phyloP scores from a whole-genome alignment of 2,113 vertebrate species.

The Gnathonemus longibarbis region DNA sequence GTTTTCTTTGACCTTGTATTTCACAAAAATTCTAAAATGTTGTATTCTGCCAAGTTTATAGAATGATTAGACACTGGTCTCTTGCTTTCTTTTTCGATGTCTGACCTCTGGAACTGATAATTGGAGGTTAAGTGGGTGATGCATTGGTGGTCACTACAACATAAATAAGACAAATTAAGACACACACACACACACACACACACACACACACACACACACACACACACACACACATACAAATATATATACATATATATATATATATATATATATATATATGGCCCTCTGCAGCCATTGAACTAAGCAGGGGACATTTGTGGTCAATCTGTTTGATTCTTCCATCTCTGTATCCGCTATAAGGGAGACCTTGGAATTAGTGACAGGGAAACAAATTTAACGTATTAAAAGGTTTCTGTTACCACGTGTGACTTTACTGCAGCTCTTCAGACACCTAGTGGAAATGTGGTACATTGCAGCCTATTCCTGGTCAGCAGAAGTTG shows the following conservation, averaged over 20 bases:
- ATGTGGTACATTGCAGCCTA: background rate
- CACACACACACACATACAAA: background rate
- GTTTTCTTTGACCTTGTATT: background rate
- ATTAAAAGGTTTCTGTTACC: background rate
- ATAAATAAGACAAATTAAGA: background rate
- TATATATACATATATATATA: background rate
- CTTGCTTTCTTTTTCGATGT: background rate
- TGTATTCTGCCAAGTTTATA: background rate
- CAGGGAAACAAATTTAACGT: background rate
- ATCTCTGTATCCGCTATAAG: background rate
- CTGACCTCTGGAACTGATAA: background rate
- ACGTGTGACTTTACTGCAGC: background rate
- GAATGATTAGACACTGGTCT: background rate
- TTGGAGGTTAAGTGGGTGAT: background rate
- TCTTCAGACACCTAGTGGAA: background rate
- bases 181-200: background rate
- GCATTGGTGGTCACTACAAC: background rate
- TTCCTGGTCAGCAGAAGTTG: background rate
- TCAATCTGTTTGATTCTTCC: background rate
- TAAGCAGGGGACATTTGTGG: background rate
- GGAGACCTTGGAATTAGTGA: background rate
- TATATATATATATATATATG: background rate
- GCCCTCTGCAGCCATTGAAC: background rate
- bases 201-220: background rate
- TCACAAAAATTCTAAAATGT: background rate